These are phyloP conservation scores for Catagonus wagneri DNA, from an alignment of 2,113 vertebrate genomes.

Conservation along the genomic window DNA sequence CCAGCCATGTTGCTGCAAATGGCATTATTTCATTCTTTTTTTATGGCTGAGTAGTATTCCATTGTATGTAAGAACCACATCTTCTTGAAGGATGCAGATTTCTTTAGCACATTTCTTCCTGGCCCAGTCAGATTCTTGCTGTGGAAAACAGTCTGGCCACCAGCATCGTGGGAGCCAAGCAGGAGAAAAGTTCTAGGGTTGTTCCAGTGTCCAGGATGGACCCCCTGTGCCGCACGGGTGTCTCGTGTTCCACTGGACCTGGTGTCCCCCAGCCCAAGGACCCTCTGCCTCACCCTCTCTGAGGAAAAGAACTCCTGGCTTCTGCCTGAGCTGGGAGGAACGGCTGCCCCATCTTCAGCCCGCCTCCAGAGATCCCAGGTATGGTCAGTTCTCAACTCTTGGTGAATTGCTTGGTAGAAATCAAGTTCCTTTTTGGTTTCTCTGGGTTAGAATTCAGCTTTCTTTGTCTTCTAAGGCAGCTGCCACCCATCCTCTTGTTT, in stretches of 20 bases:
- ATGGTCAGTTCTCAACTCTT: background rate
- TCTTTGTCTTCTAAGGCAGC: background rate
- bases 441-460: background rate
- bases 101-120: background rate
- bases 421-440: background rate
- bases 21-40: no score
- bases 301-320: background rate
- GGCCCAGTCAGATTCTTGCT: background rate
- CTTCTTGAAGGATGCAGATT: background rate
- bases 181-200: rapidly evolving
- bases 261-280: background rate
- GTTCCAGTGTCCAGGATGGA: background rate
- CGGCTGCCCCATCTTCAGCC: background rate
- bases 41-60: no score
- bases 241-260: background rate
- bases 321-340: background rate
- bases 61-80: no score
- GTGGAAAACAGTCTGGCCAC: background rate
- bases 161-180: background rate
- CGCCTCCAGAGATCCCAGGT: background rate
- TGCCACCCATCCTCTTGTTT: background rate
- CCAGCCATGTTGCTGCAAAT: no score
- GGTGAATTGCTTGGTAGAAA: background rate
- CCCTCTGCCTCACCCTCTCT: background rate
- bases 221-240: background rate